A percentile compares a stretch with the other conserved stretches of the same genome.
Conservation (phyloP, 2,113 vertebrate genomes). For the Herpetotheres cachinnans region DNA sequence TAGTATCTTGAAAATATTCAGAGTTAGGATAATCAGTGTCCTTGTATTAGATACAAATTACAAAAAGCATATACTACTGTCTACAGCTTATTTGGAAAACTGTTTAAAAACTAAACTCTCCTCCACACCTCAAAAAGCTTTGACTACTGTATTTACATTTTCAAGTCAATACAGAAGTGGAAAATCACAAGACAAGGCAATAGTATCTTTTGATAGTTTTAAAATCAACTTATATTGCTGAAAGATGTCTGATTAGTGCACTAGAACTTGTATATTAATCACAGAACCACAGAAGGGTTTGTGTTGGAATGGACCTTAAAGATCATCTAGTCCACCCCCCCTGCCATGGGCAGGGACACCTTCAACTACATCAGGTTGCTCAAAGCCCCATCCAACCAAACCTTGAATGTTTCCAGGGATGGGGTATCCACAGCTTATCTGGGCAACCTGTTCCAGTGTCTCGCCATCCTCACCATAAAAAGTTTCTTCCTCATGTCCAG, state of each 20-base stretch:
- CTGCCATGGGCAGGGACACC: not conserved
- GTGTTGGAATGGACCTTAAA: not conserved
- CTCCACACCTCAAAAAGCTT: not conserved
- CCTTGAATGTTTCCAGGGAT: not conserved
- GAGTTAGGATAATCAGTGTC: not conserved
- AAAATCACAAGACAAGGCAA: not conserved
- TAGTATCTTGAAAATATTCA: not conserved
- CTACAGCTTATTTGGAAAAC: not conserved
- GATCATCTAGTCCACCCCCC: too few relatives aligned
- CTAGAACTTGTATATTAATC: not conserved
- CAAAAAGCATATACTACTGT: not conserved
- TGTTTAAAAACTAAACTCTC: not conserved
- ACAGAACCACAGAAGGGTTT: not conserved
- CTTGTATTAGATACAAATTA: not conserved
- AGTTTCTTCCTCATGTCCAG: not conserved
- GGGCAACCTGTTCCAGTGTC: not conserved
- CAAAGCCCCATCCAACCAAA: not conserved
- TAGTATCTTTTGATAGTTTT: not conserved
- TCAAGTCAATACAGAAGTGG: not conserved
- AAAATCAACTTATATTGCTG: not conserved
- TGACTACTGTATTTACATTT: not conserved
- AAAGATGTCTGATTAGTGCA: not conserved
- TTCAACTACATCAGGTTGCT: too few relatives aligned
- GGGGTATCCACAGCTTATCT: not conserved
- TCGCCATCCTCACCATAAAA: fast-evolving